A percentile compares a stretch with the other conserved stretches of the same genome.
phyloP scores from a whole-genome alignment of 2,113 vertebrate species.

The Dascyllus trimaculatus region DNA sequence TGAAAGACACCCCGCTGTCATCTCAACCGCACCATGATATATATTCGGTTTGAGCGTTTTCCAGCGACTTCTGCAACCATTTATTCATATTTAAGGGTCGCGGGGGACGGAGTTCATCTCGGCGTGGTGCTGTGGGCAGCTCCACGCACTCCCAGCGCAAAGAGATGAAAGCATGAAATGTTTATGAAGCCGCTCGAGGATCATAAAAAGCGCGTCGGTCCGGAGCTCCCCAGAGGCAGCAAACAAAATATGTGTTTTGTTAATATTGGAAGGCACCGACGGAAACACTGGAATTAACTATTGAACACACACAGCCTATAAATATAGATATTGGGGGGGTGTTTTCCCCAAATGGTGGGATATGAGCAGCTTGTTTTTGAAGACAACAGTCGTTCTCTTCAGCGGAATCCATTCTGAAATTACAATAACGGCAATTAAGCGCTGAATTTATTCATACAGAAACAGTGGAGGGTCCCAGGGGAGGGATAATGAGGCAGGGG shows the following conservation, averaged over 20 bases:
- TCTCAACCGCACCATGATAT: background rate
- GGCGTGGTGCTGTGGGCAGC: background rate
- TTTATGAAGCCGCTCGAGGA: slow-evolving; percentile 29
- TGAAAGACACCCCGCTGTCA: too few relatives aligned
- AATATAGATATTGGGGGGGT: too few relatives aligned
- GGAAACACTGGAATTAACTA: background rate
- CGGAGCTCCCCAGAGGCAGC: background rate
- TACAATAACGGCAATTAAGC: slow-evolving; percentile 3
- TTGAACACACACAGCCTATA: background rate
- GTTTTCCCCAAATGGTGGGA: too few relatives aligned
- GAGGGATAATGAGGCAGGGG: accelerated
- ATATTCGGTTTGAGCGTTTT: background rate
- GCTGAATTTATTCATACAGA: slow-evolving; percentile 3
- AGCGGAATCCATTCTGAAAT: background rate
- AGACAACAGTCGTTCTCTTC: too few relatives aligned
- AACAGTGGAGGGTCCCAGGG: background rate
- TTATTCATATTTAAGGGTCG: slow-evolving; percentile 20
- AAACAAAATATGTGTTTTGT: slow-evolving; percentile 22
- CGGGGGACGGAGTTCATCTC: background rate
- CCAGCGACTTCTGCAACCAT: background rate
- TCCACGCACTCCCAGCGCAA: background rate
- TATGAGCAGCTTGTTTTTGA: too few relatives aligned
- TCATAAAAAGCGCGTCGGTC: slow-evolving; percentile 31
- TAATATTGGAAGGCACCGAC: slow-evolving; percentile 3
- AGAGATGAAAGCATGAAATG: slow-evolving; percentile 49